These are phyloP conservation scores for Rhineura floridana DNA, from an alignment of 2,113 vertebrate genomes.

Conservation along the genomic window DNA sequence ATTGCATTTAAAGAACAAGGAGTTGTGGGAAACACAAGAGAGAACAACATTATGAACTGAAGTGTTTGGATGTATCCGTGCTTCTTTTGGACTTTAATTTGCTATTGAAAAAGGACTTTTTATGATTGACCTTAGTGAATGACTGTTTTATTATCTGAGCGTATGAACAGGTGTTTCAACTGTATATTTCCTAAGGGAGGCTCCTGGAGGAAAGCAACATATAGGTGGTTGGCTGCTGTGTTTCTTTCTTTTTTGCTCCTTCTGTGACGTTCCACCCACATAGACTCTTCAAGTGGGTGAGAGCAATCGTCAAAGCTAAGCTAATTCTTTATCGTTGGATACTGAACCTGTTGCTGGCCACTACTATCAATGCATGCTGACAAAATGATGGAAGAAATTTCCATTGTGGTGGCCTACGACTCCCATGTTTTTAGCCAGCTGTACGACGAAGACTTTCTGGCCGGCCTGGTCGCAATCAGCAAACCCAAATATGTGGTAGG, in stretches of 20 bases:
- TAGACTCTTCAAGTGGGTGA: constrained; percentile 64
- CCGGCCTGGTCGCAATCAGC: constrained; percentile 89
- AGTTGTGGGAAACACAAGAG: constrained; percentile 24
- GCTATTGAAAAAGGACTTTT: constrained; percentile 27
- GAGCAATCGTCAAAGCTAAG: constrained; percentile 42
- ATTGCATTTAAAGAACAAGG: constrained; percentile 45
- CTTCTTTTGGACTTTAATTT: constrained; percentile 28
- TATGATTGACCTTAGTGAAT: constrained; percentile 25
- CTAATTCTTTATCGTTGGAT: constrained; percentile 42
- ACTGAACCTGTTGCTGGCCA: constrained; percentile 9
- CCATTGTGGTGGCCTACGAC: constrained; percentile 93
- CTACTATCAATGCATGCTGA: constrained; percentile 35
- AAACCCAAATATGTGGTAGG: constrained; percentile 91
- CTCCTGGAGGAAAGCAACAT: constrained; percentile 26
- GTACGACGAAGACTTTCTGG: constrained; percentile 88
- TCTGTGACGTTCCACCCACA: constrained; percentile 56
- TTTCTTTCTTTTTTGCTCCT: neutral
- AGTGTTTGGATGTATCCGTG: neutral
- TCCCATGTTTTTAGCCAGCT: constrained; percentile 94
- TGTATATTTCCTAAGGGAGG: constrained; percentile 31
- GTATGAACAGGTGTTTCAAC: constrained; percentile 56
- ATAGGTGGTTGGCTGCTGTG: neutral
- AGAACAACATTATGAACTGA: constrained; percentile 1
- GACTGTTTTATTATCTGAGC: constrained; percentile 29
- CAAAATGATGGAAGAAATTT: constrained; percentile 98